Conservation (phyloP, 2,888 invertebrate genomes). For the Polylopha cassiicola region DNA sequence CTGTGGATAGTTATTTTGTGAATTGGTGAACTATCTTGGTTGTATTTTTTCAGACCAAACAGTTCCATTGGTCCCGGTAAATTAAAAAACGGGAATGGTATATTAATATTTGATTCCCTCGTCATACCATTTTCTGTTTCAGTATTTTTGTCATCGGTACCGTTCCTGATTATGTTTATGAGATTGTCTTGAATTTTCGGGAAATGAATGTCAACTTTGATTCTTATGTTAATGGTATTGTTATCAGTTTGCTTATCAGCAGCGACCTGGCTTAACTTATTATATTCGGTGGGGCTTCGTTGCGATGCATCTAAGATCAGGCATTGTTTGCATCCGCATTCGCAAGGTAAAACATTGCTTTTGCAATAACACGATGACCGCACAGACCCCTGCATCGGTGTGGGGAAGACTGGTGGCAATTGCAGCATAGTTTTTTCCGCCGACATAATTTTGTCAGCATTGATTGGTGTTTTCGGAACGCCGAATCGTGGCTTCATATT, state of each 20-base stretch:
- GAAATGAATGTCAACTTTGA: slow-evolving; percentile 61
- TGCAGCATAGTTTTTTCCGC: slow-evolving; percentile 33
- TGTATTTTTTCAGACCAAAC: slow-evolving; percentile 42
- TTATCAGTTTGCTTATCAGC: slow-evolving; percentile 22
- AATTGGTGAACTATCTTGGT: slow-evolving; percentile 38
- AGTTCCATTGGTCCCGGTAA: slow-evolving; percentile 52
- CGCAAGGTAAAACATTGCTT: slow-evolving; percentile 45
- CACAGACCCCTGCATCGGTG: slow-evolving; percentile 32
- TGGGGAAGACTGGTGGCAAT: slow-evolving; percentile 28
- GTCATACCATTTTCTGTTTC: slow-evolving; percentile 36
- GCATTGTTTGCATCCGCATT: slow-evolving; percentile 57
- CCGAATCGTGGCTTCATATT: slow-evolving; percentile 35
- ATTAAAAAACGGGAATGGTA: slow-evolving; percentile 50
- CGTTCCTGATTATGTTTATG: slow-evolving; percentile 32
- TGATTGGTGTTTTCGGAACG: no score
- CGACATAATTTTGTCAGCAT: slow-evolving; percentile 33
- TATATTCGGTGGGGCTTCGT: slow-evolving; percentile 27
- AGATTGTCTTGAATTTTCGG: slow-evolving; percentile 44
- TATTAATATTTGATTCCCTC: slow-evolving; percentile 45
- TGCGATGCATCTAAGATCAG: slow-evolving; percentile 32
- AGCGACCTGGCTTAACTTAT: slow-evolving; percentile 20
- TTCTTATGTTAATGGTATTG: slow-evolving; percentile 50
- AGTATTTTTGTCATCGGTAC: slow-evolving; percentile 28
- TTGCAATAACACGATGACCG: slow-evolving; percentile 52
- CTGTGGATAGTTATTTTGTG: slow-evolving; percentile 61